phyloP scores from a whole-genome alignment of 2,797 vertebrate species.

The Chrosomus eos region DNA sequence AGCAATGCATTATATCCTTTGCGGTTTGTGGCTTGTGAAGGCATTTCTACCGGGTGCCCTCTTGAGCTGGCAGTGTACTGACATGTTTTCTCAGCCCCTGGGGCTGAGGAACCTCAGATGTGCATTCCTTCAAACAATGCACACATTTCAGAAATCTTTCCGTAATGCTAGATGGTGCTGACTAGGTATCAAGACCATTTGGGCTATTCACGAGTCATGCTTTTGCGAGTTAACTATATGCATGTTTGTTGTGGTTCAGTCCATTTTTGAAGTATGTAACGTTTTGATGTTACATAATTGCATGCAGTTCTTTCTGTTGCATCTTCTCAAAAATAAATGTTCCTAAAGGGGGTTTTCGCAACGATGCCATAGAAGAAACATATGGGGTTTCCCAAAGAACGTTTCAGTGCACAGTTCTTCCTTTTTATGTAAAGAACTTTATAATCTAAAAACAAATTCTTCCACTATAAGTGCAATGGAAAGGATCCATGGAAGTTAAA shows the following conservation, averaged over 20 bases:
- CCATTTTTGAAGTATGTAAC: neutral
- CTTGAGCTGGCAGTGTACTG: conserved; percentile 78
- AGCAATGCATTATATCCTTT: conserved; percentile 5
- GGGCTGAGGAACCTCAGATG: conserved; percentile 73
- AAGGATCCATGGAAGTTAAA: neutral
- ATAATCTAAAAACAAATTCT: neutral
- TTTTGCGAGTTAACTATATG: neutral
- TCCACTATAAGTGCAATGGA: neutral
- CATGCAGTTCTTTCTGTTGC: conserved; percentile 15
- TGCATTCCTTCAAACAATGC: conserved; percentile 83
- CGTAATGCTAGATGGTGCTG: conserved; percentile 15
- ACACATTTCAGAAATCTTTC: conserved; percentile 73
- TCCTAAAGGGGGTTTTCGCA: neutral
- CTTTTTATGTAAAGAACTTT: neutral
- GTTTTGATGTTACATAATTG: conserved; percentile 46
- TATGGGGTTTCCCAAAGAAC: neutral
- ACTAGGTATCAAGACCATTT: conserved; percentile 10
- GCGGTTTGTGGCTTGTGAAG: conserved; percentile 63
- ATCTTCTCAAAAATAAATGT: conserved; percentile 10
- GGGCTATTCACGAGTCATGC: neutral
- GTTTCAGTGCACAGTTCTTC: neutral
- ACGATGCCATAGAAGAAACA: neutral
- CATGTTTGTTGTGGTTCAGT: neutral
- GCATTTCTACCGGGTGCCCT: conserved; percentile 76
- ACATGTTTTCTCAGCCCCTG: conserved; percentile 81